Conservation (phyloP, 2,888 invertebrate genomes). For the Homarus gammarus region DNA sequence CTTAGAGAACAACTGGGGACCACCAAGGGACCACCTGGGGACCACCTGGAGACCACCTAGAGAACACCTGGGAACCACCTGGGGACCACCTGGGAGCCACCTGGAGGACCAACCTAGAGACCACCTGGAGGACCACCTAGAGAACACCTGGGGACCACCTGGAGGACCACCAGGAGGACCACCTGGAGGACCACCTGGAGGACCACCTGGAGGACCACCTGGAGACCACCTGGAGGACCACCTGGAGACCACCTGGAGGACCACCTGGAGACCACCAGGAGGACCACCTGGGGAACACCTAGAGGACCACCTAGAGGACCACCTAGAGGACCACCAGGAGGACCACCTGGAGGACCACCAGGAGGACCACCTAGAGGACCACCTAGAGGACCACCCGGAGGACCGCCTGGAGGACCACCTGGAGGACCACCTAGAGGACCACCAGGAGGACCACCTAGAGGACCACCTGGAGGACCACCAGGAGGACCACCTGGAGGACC, state of each 20-base stretch:
- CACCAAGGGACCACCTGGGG: too few species aligned
- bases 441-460: background rate
- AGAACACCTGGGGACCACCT: too few species aligned
- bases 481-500: background rate
- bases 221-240: background rate
- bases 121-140: too few species aligned
- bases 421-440: background rate
- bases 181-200: background rate
- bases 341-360: background rate
- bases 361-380: background rate
- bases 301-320: background rate
- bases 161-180: background rate
- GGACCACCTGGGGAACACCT: background rate
- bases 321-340: background rate
- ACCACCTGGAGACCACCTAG: too few species aligned
- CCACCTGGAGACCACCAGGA: background rate
- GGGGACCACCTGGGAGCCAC: background rate
- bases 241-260: background rate
- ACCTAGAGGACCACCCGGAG: background rate
- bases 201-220: background rate
- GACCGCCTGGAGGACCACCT: too few species aligned
- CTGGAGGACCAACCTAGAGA: background rate
- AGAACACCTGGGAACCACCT: background rate
- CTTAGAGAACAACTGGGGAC: too few species aligned
- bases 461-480: too few species aligned